A percentile compares a stretch with the other conserved stretches of the same genome.
phyloP scores from a whole-genome alignment of 2,797 vertebrate species.

The Perdix hodgsoniae region DNA sequence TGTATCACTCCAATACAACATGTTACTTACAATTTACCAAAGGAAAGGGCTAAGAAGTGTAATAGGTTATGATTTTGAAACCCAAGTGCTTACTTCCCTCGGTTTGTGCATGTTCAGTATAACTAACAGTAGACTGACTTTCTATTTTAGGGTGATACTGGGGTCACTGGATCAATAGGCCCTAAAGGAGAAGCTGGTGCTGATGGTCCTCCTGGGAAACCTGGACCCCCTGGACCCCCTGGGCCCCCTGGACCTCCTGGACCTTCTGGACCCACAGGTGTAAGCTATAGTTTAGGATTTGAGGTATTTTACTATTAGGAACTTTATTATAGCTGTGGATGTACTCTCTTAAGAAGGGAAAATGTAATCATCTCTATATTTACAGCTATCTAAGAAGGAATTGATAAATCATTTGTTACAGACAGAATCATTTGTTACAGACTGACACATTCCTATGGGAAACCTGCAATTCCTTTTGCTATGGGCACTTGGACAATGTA shows the following conservation, averaged over 20 bases:
- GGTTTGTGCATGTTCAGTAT: background rate
- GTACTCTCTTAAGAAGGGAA: background rate
- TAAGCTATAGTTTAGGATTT: slow-evolving; percentile 79
- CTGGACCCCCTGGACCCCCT: slow-evolving; percentile 79
- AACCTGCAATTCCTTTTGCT: background rate
- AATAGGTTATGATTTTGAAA: background rate
- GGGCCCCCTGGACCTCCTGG: slow-evolving; percentile 88
- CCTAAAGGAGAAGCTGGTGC: slow-evolving; percentile 85
- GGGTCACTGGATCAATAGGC: slow-evolving; percentile 83
- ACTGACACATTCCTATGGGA: background rate
- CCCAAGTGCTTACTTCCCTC: background rate
- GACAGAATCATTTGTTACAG: background rate
- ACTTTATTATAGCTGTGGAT: background rate
- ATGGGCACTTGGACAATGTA: background rate
- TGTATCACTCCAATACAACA: background rate
- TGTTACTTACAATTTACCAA: background rate
- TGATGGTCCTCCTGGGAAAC: slow-evolving; percentile 83
- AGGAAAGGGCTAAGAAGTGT: background rate
- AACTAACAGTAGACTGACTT: background rate
- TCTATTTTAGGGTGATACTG: slow-evolving; percentile 86
- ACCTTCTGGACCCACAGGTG: slow-evolving; percentile 86
- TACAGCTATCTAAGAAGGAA: background rate
- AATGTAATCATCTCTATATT: background rate
- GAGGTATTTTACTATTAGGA: slow-evolving; percentile 80
- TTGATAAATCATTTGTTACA: background rate